A percentile compares a stretch with the other conserved stretches of the same genome.
phyloP scores from a whole-genome alignment of 2,797 vertebrate species.

The Pipistrellus nathusii region DNA sequence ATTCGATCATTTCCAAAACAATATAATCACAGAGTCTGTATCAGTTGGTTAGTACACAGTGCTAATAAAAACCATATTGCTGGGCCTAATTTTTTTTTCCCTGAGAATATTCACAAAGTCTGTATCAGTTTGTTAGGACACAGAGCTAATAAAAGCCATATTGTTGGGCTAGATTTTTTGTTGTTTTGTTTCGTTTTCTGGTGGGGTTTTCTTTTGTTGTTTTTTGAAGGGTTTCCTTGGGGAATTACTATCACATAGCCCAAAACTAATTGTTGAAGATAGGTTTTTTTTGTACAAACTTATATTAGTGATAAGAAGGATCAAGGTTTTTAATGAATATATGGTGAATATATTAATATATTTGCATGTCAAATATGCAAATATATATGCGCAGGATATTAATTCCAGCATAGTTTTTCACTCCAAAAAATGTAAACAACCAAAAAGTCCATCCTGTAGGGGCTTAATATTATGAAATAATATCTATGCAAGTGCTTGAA shows the following conservation, averaged over 20 bases:
- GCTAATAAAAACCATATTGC: background rate
- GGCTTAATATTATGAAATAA: background rate
- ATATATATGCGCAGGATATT: conserved; percentile 13
- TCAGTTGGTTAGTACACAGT: background rate
- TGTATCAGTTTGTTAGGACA: background rate
- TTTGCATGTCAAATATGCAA: background rate
- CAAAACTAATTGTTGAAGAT: conserved; percentile 10
- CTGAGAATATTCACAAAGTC: background rate
- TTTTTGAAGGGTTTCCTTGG: background rate
- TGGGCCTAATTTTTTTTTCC: background rate
- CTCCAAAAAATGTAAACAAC: background rate
- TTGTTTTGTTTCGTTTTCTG: background rate
- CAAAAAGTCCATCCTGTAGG: background rate
- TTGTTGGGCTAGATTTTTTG: background rate
- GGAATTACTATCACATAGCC: background rate
- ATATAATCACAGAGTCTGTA: background rate
- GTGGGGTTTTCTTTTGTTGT: background rate
- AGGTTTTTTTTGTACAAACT: background rate
- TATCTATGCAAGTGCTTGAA: background rate
- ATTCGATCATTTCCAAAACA: background rate
- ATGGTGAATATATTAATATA: background rate
- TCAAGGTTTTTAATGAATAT: background rate
- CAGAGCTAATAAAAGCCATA: background rate
- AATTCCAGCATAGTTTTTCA: conserved; percentile 15
- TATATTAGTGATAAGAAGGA: background rate